Base-by-base conservation (phyloP, 2,888 invertebrate species). In the Xanthia icteritia region DNA sequence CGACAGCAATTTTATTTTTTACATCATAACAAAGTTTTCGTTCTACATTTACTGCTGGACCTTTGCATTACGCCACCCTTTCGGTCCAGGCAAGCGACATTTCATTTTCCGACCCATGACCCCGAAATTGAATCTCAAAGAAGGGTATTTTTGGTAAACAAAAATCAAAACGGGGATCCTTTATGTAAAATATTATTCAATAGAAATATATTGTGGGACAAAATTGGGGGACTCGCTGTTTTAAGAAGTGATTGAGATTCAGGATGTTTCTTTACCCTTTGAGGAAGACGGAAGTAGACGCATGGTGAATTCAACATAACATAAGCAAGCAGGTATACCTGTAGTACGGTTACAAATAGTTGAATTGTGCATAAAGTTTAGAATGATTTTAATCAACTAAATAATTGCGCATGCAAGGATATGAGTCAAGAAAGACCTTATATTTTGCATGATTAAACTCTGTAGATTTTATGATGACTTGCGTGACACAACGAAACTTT, bases 181-280 rank as follows among this genome's bases (percentile, higher is more conserved):
- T 66, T 51, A 31, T 39, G 31, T 65, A 72, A 67, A 67, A 76
- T 70, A 68, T 73, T 79, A 65, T 76, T 67, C 64, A 79, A 85
- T 71, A 69, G 54, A 82, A 72, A 56, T 15, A 73, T 58, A 74
- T 79, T 85, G 61, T 58, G 67, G 63, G 76, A 69, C 65, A 70
- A 68, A 85, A 74, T 76, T 31, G 67, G 11, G 45, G 56, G 68
- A 42, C 61, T 17, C 8, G 11, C 64, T 45, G 31, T 79, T 39
- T 65, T 61, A 69, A 67, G 63, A 66, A 81, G n/a, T 0, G 36
- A 17, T 63, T 69, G 5, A 5, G 9, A 63, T 54, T 36, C 36
- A 42, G 54, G 13, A 36, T 77, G 54, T 36, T 27, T 9, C 5
- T 42, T 77, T 36, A 36, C 15, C 17, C 15, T 67, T 31, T 51